Percentiles rank a stretch among this genome's conserved stretches.
These are phyloP conservation scores for Cephonodes hylas DNA, from an alignment of 2,888 invertebrate genomes.

Conservation along the genomic window DNA sequence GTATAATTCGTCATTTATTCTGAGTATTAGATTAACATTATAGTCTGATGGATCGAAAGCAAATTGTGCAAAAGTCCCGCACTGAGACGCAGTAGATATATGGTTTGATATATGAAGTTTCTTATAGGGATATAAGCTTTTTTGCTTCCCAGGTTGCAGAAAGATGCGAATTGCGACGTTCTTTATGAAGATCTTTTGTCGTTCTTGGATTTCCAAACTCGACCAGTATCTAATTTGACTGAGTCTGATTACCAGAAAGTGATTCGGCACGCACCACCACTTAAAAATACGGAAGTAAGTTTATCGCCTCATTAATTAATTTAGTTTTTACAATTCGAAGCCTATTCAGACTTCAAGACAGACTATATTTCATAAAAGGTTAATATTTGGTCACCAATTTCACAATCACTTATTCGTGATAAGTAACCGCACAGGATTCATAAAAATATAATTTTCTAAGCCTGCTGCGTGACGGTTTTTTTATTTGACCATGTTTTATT, in stretches of 20 bases:
- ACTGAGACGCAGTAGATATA: neutral
- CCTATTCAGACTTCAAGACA: no score
- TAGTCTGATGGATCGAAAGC: no score
- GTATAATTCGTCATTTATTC: no score
- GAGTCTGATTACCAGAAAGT: conserved; percentile 61
- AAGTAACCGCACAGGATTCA: neutral
- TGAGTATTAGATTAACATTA: no score
- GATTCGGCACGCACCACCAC: conserved; percentile 67
- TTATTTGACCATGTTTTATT: neutral
- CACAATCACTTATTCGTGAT: no score
- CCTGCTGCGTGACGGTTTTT: neutral
- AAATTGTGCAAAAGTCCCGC: no score
- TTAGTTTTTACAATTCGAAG: neutral
- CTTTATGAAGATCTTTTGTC: conserved; percentile 85
- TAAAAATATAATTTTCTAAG: neutral
- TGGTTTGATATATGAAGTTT: neutral
- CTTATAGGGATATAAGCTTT: neutral
- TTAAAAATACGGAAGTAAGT: conserved; percentile 66
- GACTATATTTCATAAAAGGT: no score
- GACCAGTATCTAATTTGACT: conserved; percentile 59
- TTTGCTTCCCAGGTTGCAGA: conserved; percentile 72
- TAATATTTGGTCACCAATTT: no score
- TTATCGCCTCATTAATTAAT: neutral
- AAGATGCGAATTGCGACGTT: conserved; percentile 84
- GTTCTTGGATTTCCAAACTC: conserved; percentile 85